Conservation (phyloP, 2,888 invertebrate genomes). For the Phytoseiulus persimilis region DNA sequence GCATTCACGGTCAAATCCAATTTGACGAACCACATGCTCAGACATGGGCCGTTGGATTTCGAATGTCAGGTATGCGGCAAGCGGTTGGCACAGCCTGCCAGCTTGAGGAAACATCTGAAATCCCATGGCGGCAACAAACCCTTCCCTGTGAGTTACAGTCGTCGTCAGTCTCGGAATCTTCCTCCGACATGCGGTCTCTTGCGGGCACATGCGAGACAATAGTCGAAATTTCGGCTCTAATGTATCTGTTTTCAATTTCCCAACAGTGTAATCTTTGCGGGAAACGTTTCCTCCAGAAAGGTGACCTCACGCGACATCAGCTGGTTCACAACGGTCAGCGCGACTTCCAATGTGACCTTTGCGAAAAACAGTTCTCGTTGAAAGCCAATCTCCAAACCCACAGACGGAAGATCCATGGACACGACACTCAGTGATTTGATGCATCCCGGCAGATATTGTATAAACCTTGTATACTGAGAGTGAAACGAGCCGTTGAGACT, state of each 20-base stretch:
- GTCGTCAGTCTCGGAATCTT: neutral
- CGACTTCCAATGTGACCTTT: conserved; percentile 31
- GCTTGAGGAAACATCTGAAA: conserved; percentile 16
- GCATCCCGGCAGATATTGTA: neutral
- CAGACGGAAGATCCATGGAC: conserved; percentile 25
- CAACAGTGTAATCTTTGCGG: conserved; percentile 15
- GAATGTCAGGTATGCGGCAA: conserved; percentile 28
- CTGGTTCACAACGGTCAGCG: conserved; percentile 28
- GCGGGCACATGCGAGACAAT: too few relatives aligned
- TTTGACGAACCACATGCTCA: conserved; percentile 10
- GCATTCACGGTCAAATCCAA: conserved; percentile 32
- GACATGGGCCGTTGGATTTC: conserved; percentile 16
- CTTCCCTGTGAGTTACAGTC: neutral
- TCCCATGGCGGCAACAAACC: conserved; percentile 29
- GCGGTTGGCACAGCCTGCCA: conserved; percentile 11
- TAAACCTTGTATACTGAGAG: neutral
- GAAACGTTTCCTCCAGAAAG: conserved; percentile 21
- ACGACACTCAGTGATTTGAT: neutral
- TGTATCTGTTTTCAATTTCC: neutral
- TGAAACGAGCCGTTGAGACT: neutral
- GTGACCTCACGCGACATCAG: conserved; percentile 32
- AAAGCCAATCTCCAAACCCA: conserved; percentile 33
- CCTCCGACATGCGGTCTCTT: too few relatives aligned
- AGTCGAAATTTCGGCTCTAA: neutral
- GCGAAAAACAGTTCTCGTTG: conserved; percentile 29